Base-by-base conservation (phyloP, 2,888 invertebrate genomes). In the Troglohyphantes excavatus region DNA sequence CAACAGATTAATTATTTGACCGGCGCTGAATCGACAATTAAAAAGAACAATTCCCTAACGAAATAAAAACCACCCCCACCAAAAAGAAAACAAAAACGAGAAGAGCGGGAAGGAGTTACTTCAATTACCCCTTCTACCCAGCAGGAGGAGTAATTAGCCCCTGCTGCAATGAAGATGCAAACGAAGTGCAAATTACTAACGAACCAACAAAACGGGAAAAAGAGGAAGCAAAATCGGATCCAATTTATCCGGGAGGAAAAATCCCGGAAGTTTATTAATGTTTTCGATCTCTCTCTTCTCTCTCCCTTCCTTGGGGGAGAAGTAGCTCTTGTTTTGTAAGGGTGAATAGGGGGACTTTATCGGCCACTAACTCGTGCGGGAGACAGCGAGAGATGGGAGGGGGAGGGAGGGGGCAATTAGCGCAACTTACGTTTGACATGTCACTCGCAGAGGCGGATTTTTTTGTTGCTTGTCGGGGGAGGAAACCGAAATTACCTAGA, bases 201-300 rank as follows among this genome's bases (percentile, higher is more conserved):
- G 88, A 88, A 67, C 81, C 87, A 75, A 88, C 87, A 88, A 88
- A 88, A 88, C 81, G 87, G 68, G 85, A 53, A 46, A 21, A 81
- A n/a, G 43, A 79, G 68, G 75, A 75, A 82, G 82, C 75, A 76
- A 82, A 88, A 82, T 82, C 82, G 29, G 82, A 82, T 88, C 82
- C 88, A 88, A 88, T 88, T 88, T 88, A 29, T 73, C 39, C 67
- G 67, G 68, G 81, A 82, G 79, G 61, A 75, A 82, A 76, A 88
- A 88, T 82, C 76, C 88, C 88, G 82, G 82, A 88, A 88, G 82
- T 88, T 88, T 88, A 88, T 88, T 88, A 88, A 88, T 88, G 88
- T 88, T 88, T 88, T 88, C 88, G 88, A 88, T 88, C 81, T 78
- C 43, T 88, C 81, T 78, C 43, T 46, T 46, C 29, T 33, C 67